A percentile compares a stretch with the other conserved stretches of the same genome.
Conservation (phyloP, 2,888 invertebrate genomes). For the Lamellibrachia columna region DNA sequence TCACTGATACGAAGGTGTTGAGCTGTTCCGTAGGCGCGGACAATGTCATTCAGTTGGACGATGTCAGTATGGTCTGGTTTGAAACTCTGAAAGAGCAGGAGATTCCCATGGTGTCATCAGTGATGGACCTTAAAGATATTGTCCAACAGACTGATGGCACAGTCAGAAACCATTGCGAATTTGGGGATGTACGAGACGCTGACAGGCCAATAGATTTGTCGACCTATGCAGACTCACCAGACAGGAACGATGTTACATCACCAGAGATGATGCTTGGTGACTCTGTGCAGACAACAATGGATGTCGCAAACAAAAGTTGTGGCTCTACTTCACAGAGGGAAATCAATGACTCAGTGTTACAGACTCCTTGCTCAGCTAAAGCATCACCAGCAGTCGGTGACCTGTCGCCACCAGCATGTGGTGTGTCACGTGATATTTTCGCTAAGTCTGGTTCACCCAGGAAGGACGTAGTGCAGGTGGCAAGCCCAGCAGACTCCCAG, state of each 20-base stretch:
- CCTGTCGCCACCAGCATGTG: not conserved
- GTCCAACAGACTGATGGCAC: not conserved
- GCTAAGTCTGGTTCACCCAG: not conserved
- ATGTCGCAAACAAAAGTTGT: not conserved
- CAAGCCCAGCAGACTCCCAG: not conserved
- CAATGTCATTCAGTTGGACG: not conserved
- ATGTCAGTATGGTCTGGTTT: not conserved
- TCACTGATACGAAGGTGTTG: not conserved
- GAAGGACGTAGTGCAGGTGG: not conserved
- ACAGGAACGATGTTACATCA: not conserved
- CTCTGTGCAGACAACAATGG: not conserved
- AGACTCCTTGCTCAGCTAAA: not conserved
- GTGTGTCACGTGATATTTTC: not conserved
- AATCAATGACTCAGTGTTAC: not conserved
- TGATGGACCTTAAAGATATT: not conserved
- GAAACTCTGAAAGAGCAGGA: not conserved
- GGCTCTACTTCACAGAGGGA: not conserved
- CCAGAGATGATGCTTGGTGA: not conserved
- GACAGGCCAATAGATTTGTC: not conserved
- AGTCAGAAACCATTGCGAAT: not conserved
- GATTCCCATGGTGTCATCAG: not conserved
- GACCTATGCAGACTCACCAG: not conserved
- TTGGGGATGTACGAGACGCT: not conserved
- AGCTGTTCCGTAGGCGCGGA: not conserved
- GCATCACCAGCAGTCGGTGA: not conserved